Evolutionary conservation across 2,113 vertebrate genomes (phyloP).

Genomic region (Xiphophorus hellerii): DNA sequence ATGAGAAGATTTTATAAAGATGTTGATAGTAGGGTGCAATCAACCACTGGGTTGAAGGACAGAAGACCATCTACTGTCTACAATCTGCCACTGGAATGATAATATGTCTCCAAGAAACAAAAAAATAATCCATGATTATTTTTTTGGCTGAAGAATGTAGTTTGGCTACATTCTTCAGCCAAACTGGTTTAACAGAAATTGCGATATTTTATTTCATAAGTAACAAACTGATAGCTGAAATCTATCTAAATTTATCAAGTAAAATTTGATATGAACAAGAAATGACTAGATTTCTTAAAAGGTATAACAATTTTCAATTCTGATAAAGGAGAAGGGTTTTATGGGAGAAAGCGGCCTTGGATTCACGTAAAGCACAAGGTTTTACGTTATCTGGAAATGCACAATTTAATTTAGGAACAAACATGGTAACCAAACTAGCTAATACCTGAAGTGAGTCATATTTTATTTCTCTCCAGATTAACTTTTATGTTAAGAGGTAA

Average conservation of each 20-base stretch:
- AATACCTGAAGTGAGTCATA: not conserved
- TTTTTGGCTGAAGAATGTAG: too few relatives aligned
- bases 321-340: too few relatives aligned
- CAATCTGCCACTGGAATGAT: not conserved
- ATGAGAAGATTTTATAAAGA: conserved; percentile 32
- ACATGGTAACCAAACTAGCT: not conserved
- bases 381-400: too few relatives aligned
- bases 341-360: too few relatives aligned
- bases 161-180: too few relatives aligned
- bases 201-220: not conserved
- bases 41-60: conserved; percentile 24
- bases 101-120: not conserved
- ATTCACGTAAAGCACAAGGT: too few relatives aligned
- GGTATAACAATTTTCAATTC: too few relatives aligned
- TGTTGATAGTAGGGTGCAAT: conserved; percentile 36
- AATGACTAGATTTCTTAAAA: too few relatives aligned
- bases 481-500: too few relatives aligned
- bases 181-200: too few relatives aligned
- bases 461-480: not conserved
- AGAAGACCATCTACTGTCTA: not conserved
- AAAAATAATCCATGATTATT: too few relatives aligned
- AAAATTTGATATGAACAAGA: too few relatives aligned
- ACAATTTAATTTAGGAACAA: not conserved
- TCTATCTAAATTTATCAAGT: not conserved
- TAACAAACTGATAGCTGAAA: not conserved